phyloP scores from a whole-genome alignment of 2,888 invertebrate genomes.

The Agrochola circellaris region DNA sequence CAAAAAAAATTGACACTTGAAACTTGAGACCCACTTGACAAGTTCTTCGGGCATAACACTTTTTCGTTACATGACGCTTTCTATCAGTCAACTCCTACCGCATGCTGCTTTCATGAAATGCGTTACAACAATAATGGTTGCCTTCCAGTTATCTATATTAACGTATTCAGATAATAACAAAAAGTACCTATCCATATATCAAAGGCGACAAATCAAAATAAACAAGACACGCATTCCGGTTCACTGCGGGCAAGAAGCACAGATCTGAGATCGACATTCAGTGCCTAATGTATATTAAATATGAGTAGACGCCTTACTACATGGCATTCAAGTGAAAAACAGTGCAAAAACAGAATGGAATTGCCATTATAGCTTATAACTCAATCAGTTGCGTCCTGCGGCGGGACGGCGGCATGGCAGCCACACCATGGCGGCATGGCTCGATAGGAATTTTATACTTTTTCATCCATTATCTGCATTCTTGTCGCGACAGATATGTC shows the following conservation, averaged over 20 bases:
- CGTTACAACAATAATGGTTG: background rate
- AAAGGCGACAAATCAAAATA: constrained; percentile 89
- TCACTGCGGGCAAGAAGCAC: constrained; percentile 80
- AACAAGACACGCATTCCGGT: constrained; percentile 85
- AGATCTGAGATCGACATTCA: constrained; percentile 81
- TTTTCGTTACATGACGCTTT: no score
- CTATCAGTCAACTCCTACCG: no score
- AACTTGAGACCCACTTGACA: no score
- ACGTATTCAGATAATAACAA: constrained; percentile 77
- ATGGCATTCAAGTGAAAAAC: constrained; percentile 88
- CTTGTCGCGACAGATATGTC: constrained; percentile 78
- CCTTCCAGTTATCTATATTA: constrained; percentile 39
- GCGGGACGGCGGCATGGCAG: constrained; percentile 59
- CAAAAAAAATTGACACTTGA: no score
- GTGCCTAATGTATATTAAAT: constrained; percentile 88
- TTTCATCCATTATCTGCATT: constrained; percentile 86
- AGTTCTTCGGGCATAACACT: no score
- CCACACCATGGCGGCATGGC: constrained; percentile 60
- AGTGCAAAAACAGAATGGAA: constrained; percentile 87
- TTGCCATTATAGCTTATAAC: constrained; percentile 90
- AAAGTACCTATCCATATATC: constrained; percentile 84
- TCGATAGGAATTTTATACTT: constrained; percentile 88
- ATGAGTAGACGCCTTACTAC: constrained; percentile 77
- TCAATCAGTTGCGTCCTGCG: constrained; percentile 84
- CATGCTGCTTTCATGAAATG: no score